phyloP scores from a whole-genome alignment of 2,797 vertebrate genomes.

The Macropus fuliginosus region DNA sequence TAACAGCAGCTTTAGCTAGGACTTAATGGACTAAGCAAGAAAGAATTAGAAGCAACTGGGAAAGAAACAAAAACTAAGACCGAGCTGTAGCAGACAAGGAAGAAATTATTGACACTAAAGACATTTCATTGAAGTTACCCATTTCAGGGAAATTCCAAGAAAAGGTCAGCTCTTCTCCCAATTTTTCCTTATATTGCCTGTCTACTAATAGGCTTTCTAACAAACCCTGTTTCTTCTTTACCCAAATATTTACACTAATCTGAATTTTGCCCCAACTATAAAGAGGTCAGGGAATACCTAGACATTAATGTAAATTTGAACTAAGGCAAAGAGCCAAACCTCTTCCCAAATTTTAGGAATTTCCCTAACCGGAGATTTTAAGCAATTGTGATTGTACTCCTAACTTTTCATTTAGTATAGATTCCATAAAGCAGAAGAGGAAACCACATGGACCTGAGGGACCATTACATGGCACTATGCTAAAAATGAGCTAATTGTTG shows the following conservation, averaged over 20 bases:
- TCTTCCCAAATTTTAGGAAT: background rate
- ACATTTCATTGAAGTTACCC: background rate
- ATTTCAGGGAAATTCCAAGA: no score
- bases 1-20: background rate
- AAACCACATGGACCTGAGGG: background rate
- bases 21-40: background rate
- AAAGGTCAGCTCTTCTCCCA: no score
- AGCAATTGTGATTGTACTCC: background rate
- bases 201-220: background rate
- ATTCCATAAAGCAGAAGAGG: background rate
- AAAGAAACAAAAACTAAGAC: background rate
- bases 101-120: background rate
- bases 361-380: background rate
- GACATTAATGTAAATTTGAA: background rate
- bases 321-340: background rate
- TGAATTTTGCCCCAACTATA: background rate
- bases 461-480: background rate
- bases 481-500: background rate
- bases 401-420: background rate
- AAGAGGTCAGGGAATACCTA: background rate
- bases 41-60: background rate
- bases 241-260: background rate
- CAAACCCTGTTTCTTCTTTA: background rate
- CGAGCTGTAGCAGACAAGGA: background rate
- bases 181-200: background rate